Evolutionary conservation across 2,113 vertebrate genomes (phyloP).

Genomic region (Cathartes aura): DNA sequence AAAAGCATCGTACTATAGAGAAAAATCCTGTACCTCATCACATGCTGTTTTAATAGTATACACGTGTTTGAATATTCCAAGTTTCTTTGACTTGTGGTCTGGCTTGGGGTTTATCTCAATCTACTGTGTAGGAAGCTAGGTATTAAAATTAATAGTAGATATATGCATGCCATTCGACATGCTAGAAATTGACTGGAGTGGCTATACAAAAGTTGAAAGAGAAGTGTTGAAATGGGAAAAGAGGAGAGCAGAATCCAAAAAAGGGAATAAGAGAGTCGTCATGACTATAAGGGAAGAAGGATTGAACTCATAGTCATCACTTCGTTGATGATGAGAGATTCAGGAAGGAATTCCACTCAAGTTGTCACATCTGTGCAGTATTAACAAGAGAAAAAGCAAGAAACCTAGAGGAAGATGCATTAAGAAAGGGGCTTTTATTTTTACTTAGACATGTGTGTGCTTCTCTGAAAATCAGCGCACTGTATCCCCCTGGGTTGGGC

Average conservation of each 20-base stretch:
- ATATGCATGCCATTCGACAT: not conserved
- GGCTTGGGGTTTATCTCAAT: not conserved
- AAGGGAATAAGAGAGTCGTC: not conserved
- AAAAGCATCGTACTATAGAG: not conserved
- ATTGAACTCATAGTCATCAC: not conserved
- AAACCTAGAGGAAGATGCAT: not conserved
- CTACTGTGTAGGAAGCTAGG: not conserved
- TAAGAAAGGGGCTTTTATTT: not conserved
- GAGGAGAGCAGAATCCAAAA: not conserved
- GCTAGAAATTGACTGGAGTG: not conserved
- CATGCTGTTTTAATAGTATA: not conserved
- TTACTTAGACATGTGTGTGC: not conserved
- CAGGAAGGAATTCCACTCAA: not conserved
- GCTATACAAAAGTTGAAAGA: not conserved
- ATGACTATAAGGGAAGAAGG: not conserved
- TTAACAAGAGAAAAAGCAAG: constrained; percentile 2
- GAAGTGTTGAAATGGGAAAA: not conserved
- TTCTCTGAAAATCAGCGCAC: not conserved
- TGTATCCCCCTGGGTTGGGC: not conserved
- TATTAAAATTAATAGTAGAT: not conserved
- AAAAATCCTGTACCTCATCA: not conserved
- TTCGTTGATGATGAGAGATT: not conserved
- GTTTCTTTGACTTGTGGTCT: not conserved
- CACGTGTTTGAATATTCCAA: not conserved
- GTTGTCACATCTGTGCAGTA: constrained; percentile 2